These are phyloP conservation scores for Acromyrmex heyeri DNA, from an alignment of 1,140 invertebrate genomes.

Conservation along the genomic window DNA sequence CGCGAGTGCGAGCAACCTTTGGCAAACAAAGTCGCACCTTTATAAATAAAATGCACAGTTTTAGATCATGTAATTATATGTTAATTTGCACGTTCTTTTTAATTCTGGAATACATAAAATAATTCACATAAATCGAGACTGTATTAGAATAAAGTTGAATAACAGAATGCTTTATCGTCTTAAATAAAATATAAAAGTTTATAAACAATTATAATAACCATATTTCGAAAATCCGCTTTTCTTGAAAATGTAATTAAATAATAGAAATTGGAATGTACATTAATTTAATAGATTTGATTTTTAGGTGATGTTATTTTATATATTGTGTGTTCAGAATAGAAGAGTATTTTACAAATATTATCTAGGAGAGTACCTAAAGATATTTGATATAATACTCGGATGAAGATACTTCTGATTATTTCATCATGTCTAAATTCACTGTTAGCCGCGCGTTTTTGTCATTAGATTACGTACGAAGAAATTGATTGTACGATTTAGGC, in stretches of 20 bases:
- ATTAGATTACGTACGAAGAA: neutral
- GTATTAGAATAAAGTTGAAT: neutral
- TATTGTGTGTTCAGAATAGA: neutral
- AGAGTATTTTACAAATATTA: neutral
- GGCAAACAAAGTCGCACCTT: constrained; percentile 38
- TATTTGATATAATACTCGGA: neutral
- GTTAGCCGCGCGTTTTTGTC: neutral
- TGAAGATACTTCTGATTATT: neutral
- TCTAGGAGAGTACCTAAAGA: neutral
- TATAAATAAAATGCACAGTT: constrained; percentile 3
- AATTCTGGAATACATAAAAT: neutral
- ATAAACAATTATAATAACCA: neutral
- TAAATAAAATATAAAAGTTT: neutral
- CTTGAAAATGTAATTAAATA: neutral
- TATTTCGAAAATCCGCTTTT: neutral
- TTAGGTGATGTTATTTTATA: neutral
- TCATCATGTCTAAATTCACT: neutral
- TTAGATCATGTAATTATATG: constrained; percentile 15
- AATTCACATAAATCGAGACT: neutral
- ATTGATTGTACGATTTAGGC: neutral
- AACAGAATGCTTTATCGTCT: neutral
- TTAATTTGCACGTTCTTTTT: neutral
- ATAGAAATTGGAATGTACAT: neutral
- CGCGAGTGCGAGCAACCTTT: constrained; percentile 48
- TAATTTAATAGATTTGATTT: neutral